A percentile compares a stretch with the other conserved stretches of the same genome.
Evolutionary conservation across 2,888 invertebrate genomes (phyloP).

Genomic region (Patella pellucida): DNA sequence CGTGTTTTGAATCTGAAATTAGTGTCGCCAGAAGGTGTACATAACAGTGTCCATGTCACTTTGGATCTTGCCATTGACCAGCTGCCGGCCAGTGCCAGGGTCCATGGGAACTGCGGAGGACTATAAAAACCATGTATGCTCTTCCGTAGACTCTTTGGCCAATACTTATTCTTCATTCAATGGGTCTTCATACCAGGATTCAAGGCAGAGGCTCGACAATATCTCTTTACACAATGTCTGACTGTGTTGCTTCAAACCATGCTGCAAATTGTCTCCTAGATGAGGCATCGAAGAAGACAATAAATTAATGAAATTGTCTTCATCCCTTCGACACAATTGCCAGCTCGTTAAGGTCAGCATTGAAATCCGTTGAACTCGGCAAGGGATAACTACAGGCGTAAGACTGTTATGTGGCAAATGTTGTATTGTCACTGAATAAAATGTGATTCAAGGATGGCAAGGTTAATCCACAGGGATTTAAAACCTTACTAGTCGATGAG

Average conservation of each 20-base stretch:
- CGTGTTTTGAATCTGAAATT: no score
- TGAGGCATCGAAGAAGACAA: slow-evolving; percentile 23
- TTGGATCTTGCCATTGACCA: no score
- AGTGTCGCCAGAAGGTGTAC: no score
- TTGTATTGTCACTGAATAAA: slow-evolving; percentile 37
- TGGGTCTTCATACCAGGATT: no score
- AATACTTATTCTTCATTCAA: no score
- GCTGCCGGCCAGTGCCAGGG: no score
- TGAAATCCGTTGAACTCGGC: slow-evolving; percentile 18
- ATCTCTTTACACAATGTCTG: not conserved
- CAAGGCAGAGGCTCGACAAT: no score
- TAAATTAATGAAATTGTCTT: slow-evolving; percentile 34
- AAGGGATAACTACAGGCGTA: slow-evolving; percentile 30
- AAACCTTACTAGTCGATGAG: slow-evolving; percentile 25
- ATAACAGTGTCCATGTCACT: no score
- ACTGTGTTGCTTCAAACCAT: slow-evolving; percentile 32
- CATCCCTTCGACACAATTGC: slow-evolving; percentile 31
- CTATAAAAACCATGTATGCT: no score
- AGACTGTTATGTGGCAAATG: slow-evolving; percentile 34
- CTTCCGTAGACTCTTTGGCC: no score
- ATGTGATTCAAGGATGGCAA: slow-evolving; percentile 36
- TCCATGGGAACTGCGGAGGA: no score
- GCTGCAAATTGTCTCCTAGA: slow-evolving; percentile 15
- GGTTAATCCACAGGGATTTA: slow-evolving; percentile 37
- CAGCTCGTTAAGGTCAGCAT: slow-evolving; percentile 16